Conservation (phyloP, 1,140 invertebrate species). For the Eurosta solidaginis region DNA sequence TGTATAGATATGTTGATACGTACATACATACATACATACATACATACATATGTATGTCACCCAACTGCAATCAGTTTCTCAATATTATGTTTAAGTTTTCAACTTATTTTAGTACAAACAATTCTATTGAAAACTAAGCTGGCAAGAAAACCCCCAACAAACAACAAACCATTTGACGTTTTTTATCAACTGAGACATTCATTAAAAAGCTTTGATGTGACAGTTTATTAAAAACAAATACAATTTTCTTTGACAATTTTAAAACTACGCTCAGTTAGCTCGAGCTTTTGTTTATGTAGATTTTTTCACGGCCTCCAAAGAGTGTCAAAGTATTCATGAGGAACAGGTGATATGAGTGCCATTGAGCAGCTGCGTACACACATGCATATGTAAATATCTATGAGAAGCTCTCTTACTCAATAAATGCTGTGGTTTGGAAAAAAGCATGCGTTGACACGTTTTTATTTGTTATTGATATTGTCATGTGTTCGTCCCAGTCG, state of each 20-base stretch:
- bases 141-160: neutral
- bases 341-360: neutral
- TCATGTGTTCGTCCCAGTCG: neutral
- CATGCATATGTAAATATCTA: no score
- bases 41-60: neutral
- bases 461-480: neutral
- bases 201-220: neutral
- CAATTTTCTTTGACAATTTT: neutral
- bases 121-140: neutral
- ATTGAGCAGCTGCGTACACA: no score
- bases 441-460: neutral
- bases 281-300: neutral
- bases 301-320: neutral
- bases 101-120: neutral
- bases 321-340: neutral
- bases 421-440: neutral
- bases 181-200: neutral
- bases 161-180: neutral
- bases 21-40: neutral
- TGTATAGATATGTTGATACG: neutral
- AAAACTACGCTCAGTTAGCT: neutral
- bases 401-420: neutral
- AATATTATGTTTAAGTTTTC: neutral
- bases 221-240: slow-evolving; percentile 1
- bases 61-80: neutral